These are phyloP conservation scores for Mastacembelus armatus DNA, from an alignment of 2,797 vertebrate species.

Conservation along the genomic window DNA sequence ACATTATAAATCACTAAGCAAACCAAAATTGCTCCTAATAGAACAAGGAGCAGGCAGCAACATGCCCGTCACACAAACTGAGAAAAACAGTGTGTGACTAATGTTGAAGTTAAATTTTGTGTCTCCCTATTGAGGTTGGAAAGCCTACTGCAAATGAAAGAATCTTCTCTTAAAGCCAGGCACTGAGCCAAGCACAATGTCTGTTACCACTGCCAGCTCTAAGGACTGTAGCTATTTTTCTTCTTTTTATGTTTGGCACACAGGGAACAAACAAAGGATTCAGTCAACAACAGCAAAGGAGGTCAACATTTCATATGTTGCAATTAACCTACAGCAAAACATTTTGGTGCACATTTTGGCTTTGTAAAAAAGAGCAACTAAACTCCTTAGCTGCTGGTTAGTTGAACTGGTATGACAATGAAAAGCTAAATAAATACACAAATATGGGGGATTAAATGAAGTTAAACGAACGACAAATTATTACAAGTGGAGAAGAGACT, in stretches of 20 bases:
- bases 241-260: constrained; percentile 66
- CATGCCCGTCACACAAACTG: too few relatives aligned
- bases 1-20: too few relatives aligned
- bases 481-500: constrained; percentile 22
- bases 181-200: constrained; percentile 67
- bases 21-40: too few relatives aligned
- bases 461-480: constrained; percentile 46
- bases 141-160: constrained; percentile 65
- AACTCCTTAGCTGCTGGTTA: constrained; percentile 31
- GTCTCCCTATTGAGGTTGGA: constrained; percentile 46
- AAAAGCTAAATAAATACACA: constrained; percentile 28
- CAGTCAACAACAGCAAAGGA: constrained; percentile 56
- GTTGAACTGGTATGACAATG: constrained; percentile 21
- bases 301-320: constrained; percentile 56
- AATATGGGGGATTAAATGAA: constrained; percentile 32
- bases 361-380: constrained; percentile 38
- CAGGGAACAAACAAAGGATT: constrained; percentile 63
- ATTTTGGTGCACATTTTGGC: constrained; percentile 53
- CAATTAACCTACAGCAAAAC: constrained; percentile 73
- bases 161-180: constrained; percentile 66
- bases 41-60: too few relatives aligned
- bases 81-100: too few relatives aligned
- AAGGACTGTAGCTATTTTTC: constrained; percentile 67
- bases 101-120: too few relatives aligned
- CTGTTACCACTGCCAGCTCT: constrained; percentile 62